Base-by-base conservation (phyloP, 2,113 vertebrate species). In the Neotoma lepida region DNA sequence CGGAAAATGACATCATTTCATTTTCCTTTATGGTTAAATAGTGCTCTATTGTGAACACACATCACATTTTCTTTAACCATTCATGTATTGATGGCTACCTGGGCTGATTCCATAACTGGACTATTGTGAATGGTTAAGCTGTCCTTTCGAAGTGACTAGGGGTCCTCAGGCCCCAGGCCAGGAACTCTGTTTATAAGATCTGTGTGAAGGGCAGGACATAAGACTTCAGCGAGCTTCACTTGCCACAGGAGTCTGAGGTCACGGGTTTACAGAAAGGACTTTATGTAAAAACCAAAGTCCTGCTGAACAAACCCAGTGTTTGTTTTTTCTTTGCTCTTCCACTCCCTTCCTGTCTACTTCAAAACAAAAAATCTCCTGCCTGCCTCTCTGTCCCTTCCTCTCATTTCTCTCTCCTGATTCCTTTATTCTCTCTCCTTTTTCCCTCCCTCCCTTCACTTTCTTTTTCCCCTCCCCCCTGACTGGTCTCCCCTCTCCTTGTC, bases 221-320 rank as follows among this genome's bases (percentile, higher is more conserved):
- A 35, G 33, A 70, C 22, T 82, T n/a, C 20, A 58, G 26, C 18
- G 46, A 33, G 14, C 61, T 61, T 44, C n/a, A 41, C 30, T 71
- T 54, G 13, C 44, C 70, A 24, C 30, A 39, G 15, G 39, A 58
- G 22, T 92, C 66, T 39, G 30, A 87, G 12, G 12, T 78, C 76
- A 85, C 4, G 44, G 30, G 54, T 85, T 70, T 88, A 35, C 49
- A 88, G 86, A 77, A 80, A 35, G 86, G 73, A 80, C 64, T 94
- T 86, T 71, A 28, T 78, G 89, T 82, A 44, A 86, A 85, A 90
- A 41, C 68, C 39, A 26, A 77, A 64, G 58, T 56, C 63, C 49
- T 91, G 24, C 18, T 30, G 30, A 49, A 61, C 49, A 90, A 51
- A 71, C 44, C 28, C 44, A 77, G 0, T 39, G 85, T 86, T 88